Conservation (phyloP, 1,140 invertebrate species). For the Drosophila carrolli region DNA sequence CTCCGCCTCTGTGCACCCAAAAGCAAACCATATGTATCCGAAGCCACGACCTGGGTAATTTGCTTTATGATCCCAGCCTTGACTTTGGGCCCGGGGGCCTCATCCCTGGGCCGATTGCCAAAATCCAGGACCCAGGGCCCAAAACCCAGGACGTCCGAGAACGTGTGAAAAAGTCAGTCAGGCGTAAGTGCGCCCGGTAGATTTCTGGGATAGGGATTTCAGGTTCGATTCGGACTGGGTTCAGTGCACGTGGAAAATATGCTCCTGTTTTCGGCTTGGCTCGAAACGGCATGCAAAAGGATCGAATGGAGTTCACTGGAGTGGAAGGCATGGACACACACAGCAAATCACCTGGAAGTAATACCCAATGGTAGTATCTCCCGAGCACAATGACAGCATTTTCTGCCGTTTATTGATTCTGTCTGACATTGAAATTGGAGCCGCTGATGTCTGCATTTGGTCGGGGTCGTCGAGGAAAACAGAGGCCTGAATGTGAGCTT, state of each 20-base stretch:
- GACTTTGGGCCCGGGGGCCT: slow-evolving; percentile 30
- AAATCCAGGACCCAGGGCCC: not conserved
- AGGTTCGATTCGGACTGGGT: slow-evolving; percentile 13
- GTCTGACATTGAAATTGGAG: slow-evolving; percentile 74
- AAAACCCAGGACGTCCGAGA: slow-evolving; percentile 40
- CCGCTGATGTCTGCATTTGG: slow-evolving; percentile 55
- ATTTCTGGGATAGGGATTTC: slow-evolving; percentile 30
- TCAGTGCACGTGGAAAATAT: slow-evolving; percentile 54
- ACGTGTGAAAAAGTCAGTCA: slow-evolving; percentile 78
- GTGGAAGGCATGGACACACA: slow-evolving; percentile 74
- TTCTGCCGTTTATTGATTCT: slow-evolving; percentile 75
- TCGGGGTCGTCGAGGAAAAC: not conserved
- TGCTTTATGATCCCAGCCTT: slow-evolving; percentile 68
- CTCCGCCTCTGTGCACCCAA: not conserved
- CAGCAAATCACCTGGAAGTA: slow-evolving; percentile 81
- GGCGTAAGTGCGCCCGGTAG: slow-evolving; percentile 70
- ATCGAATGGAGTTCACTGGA: slow-evolving; percentile 52
- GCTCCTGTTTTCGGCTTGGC: slow-evolving; percentile 28
- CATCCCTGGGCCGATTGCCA: slow-evolving; percentile 23
- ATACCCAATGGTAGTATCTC: slow-evolving; percentile 50
- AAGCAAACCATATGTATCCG: slow-evolving; percentile 37
- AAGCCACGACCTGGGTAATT: slow-evolving; percentile 67
- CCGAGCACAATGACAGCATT: slow-evolving; percentile 45
- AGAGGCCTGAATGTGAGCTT: not conserved
- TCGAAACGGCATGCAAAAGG: slow-evolving; percentile 20